Evolutionary conservation across 1,140 invertebrate genomes (phyloP).

Genomic region (Pentalonia nigronervosa): DNA sequence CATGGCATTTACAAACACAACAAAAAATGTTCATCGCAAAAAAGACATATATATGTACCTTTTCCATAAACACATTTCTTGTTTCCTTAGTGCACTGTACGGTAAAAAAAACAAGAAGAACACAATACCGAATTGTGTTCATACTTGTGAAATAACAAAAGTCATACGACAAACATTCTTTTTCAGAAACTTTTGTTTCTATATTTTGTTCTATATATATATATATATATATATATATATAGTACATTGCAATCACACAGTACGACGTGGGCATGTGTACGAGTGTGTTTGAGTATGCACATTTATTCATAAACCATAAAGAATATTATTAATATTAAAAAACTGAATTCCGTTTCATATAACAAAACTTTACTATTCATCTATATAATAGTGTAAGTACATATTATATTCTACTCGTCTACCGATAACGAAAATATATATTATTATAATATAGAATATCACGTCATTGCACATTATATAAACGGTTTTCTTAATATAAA

Average conservation of each 20-base stretch:
- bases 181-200: conserved; percentile 27
- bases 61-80: conserved; percentile 10
- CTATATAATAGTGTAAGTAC: not conserved
- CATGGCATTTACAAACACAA: not conserved
- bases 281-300: not conserved
- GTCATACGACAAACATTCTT: not conserved
- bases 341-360: not conserved
- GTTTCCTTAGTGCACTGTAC: not conserved
- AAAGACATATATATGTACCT: not conserved
- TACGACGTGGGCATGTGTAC: not conserved
- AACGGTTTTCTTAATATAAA: not conserved
- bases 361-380: not conserved
- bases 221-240: too few relatives aligned
- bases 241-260: conserved; percentile 18
- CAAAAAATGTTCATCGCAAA: not conserved
- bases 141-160: conserved; percentile 41
- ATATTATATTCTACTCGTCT: not conserved
- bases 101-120: not conserved
- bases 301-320: not conserved
- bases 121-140: conserved; percentile 12
- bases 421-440: not conserved
- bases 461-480: not conserved
- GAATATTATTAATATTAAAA: conserved; percentile 33
- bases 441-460: not conserved
- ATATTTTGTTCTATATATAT: not conserved